Evolutionary conservation across 30 jellyfish, hydroid and myxozoan species (phyloP), one percentile per base, ranked within the genome.

Genomic region (Mastigias papua): DNA sequence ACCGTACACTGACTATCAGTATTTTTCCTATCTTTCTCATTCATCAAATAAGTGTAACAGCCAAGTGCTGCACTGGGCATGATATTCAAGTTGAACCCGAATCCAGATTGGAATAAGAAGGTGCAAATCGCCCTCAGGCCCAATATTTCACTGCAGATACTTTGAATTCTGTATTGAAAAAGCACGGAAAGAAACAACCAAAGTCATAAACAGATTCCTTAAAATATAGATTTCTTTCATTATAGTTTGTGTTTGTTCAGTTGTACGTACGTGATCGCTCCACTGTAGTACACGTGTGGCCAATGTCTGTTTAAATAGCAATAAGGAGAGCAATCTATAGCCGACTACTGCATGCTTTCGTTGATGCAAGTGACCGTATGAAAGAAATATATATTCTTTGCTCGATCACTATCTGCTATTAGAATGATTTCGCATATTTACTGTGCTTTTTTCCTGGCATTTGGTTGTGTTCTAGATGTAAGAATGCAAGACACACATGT

Each of bases 281-380:
- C 83, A 33, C 10, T 49, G 31, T 27, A 19, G 65, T 72, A 72
- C 83, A 72, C 83, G 83, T 72, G 83, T 72, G 23, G 22, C 32
- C 61, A 23, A 10, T 35, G 25, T n/a, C 20, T 72, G 83, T 72
- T 72, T 72, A 49, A 34, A 34, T 68, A 72, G 83, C 83, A 49
- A 20, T 49, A 23, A 72, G 11, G 5, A 4, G 19, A 27, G 23
- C 74, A 27, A 63, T 63, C 74, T 17, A 63, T 25, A 17, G 74
- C 37, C 19, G 2, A 9, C 11, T 58, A 58, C 4, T 58, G 29
- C 7, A n/a, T 25, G 74, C 7, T 63, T 63, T 63, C 19, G 23
- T 22, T 63, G 42, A 63, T 54, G 67, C 27, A 54, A 25, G 3
- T 11, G 67, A 54, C 17, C 67, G 20, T 54, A 25, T 54, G 67